phyloP scores from a whole-genome alignment of 2,113 vertebrate species.

The Hemibates koningsi region DNA sequence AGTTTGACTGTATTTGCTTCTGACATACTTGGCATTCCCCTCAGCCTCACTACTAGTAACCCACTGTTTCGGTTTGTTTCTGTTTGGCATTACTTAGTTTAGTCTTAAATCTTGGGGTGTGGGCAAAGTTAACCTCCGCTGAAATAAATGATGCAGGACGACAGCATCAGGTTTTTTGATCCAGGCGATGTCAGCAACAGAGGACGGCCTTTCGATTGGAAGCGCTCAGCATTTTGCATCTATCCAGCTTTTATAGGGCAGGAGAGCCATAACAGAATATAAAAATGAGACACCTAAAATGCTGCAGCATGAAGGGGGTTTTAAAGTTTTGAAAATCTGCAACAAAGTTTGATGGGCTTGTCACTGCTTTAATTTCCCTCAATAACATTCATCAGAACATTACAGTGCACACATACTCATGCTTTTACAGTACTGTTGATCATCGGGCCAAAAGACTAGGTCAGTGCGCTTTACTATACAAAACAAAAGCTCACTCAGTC shows the following conservation, averaged over 20 bases:
- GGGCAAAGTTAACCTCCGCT: background rate
- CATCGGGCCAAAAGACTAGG: background rate
- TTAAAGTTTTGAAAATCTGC: background rate
- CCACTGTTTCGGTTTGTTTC: background rate
- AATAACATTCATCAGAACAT: background rate
- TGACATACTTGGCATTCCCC: slow-evolving; percentile 29
- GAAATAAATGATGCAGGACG: background rate
- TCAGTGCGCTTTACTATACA: background rate
- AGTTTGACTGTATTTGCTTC: slow-evolving; percentile 14
- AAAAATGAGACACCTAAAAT: background rate
- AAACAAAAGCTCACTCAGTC: background rate
- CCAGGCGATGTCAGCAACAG: background rate
- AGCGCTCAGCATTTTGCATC: background rate
- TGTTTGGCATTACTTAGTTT: background rate
- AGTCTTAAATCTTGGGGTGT: background rate
- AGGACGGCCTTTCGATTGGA: background rate
- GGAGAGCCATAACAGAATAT: background rate
- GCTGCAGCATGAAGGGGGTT: background rate
- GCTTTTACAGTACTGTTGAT: background rate
- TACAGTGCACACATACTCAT: background rate
- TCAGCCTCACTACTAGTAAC: slow-evolving; percentile 45
- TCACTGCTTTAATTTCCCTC: background rate
- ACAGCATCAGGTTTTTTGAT: background rate
- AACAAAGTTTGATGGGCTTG: background rate
- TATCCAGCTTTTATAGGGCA: background rate